Conservation (phyloP, 2,888 invertebrate genomes). For the Acanthopleura granulata region DNA sequence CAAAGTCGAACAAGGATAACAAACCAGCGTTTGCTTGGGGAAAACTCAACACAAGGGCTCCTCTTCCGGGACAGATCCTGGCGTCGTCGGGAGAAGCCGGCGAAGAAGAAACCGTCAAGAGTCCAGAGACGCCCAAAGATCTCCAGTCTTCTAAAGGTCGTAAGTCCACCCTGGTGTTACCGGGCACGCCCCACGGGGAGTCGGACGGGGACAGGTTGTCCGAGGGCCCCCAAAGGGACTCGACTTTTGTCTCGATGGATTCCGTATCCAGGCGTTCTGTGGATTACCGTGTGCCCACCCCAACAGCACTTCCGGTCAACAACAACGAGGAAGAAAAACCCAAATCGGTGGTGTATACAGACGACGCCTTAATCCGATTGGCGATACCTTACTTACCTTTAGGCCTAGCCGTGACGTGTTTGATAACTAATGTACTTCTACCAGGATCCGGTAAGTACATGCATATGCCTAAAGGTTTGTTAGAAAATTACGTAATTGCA, state of each 20-base stretch:
- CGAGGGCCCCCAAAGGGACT: conserved; percentile 31
- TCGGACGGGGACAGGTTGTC: conserved; percentile 31
- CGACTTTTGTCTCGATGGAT: conserved; percentile 31
- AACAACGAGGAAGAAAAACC: neutral
- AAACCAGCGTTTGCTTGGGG: neutral
- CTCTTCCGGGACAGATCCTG: neutral
- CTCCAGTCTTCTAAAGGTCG: neutral
- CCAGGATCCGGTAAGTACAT: conserved; percentile 81
- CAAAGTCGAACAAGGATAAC: neutral
- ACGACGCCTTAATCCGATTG: conserved; percentile 85
- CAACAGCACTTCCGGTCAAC: conserved; percentile 22
- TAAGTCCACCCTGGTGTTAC: conserved; percentile 33
- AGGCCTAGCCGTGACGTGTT: conserved; percentile 88
- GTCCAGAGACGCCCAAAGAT: neutral
- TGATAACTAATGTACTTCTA: conserved; percentile 83
- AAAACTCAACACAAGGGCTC: neutral
- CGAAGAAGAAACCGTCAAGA: neutral
- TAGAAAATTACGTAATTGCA: neutral
- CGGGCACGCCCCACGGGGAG: conserved; percentile 20
- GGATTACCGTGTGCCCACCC: conserved; percentile 33
- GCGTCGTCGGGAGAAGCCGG: neutral
- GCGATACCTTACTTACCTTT: conserved; percentile 93
- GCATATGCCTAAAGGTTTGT: neutral
- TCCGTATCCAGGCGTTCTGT: conserved; percentile 37
- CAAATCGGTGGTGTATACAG: conserved; percentile 36